Conservation (phyloP, 1,140 invertebrate species). For the Drosophila ogumai region DNA sequence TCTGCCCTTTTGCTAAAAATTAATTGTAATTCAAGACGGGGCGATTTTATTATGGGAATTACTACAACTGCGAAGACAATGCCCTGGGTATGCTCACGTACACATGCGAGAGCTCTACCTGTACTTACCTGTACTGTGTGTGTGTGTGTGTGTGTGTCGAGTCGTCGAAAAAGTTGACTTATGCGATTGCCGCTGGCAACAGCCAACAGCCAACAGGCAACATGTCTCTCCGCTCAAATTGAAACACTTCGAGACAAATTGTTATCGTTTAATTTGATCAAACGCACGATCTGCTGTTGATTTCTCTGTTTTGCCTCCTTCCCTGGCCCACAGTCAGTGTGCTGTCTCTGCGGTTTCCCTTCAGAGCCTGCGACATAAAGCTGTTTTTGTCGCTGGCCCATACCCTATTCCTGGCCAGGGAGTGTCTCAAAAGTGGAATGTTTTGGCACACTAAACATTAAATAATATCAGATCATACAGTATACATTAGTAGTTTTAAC, state of each 20-base stretch:
- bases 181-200: slow-evolving; percentile 62
- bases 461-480: background rate
- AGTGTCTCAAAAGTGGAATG: background rate
- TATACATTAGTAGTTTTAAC: background rate
- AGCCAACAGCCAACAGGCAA: slow-evolving; percentile 40
- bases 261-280: slow-evolving; percentile 85
- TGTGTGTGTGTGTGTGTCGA: slow-evolving; percentile 33
- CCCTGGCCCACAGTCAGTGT: background rate
- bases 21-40: slow-evolving; percentile 85
- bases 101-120: slow-evolving; percentile 15
- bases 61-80: slow-evolving; percentile 73
- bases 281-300: slow-evolving; percentile 83
- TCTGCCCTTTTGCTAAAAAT: slow-evolving; percentile 70
- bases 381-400: slow-evolving; percentile 21
- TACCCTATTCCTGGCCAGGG: background rate
- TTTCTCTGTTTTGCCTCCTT: slow-evolving; percentile 46
- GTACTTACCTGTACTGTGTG: background rate
- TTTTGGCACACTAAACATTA: background rate
- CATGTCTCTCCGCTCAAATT: slow-evolving; percentile 74
- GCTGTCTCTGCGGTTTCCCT: slow-evolving; percentile 2
- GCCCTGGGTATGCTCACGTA: slow-evolving; percentile 47
- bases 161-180: slow-evolving; percentile 70
- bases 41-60: slow-evolving; percentile 85
- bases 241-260: slow-evolving; percentile 85
- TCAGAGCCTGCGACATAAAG: slow-evolving; percentile 59